Evolutionary conservation across 2,888 invertebrate species (phyloP).

Genomic region (Neoaliturus tenellus): DNA sequence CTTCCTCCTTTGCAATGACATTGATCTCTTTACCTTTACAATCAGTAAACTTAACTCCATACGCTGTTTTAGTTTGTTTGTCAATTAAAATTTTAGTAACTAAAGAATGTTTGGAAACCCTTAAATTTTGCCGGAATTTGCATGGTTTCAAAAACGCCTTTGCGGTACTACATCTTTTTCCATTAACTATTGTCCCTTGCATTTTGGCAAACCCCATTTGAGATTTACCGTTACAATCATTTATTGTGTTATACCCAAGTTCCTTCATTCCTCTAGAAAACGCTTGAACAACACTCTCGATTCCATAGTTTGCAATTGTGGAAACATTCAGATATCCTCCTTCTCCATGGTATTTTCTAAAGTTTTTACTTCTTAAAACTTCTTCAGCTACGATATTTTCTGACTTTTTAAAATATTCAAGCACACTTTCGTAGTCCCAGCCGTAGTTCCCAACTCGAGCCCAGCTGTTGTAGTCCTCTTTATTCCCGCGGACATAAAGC

Average conservation of each 20-base stretch:
- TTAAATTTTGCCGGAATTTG: constrained; percentile 1
- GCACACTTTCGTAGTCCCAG: constrained; percentile 67
- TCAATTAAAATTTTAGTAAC: constrained; percentile 71
- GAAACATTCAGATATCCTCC: constrained; percentile 81
- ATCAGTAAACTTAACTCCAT: constrained; percentile 19
- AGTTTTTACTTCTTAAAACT: constrained; percentile 59
- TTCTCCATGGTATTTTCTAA: constrained; percentile 77
- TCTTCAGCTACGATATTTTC: constrained; percentile 64
- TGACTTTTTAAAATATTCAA: constrained; percentile 66
- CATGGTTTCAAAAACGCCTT: constrained; percentile 44
- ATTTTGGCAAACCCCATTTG: constrained; percentile 26
- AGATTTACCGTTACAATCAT: constrained; percentile 69
- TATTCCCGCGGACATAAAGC: constrained; percentile 14
- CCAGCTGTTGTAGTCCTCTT: constrained; percentile 22
- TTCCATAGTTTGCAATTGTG: constrained; percentile 78
- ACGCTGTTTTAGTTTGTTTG: constrained; percentile 4
- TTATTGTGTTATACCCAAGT: constrained; percentile 66
- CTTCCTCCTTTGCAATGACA: constrained; percentile 78
- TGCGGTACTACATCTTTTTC: constrained; percentile 18
- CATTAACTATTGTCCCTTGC: constrained; percentile 26
- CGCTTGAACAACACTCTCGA: constrained; percentile 68
- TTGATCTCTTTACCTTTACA: neutral
- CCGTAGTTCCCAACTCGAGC: constrained; percentile 54
- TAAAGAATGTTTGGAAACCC: constrained; percentile 73
- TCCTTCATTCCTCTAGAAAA: constrained; percentile 77